These are phyloP conservation scores for Myopa testacea DNA, from an alignment of 2,888 invertebrate genomes.

Conservation along the genomic window DNA sequence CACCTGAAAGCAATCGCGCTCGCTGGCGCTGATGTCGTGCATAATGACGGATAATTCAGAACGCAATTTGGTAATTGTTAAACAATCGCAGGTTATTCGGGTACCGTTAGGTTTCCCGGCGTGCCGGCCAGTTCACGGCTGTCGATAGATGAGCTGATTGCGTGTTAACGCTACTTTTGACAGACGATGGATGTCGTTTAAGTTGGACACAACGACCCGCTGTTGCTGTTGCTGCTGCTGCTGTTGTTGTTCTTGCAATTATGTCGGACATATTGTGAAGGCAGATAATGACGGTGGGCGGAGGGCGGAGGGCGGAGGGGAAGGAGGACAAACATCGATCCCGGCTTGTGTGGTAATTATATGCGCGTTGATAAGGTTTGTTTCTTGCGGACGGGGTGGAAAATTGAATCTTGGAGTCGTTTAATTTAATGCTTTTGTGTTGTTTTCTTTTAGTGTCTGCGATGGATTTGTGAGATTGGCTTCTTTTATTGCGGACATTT, in stretches of 20 bases:
- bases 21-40: not conserved
- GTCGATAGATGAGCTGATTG: conserved; percentile 37
- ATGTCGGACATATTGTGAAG: conserved; percentile 28
- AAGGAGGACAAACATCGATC: too few relatives aligned
- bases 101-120: conserved; percentile 14
- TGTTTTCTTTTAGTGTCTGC: not conserved
- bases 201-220: conserved; percentile 41
- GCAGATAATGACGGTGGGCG: not conserved
- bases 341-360: conserved; percentile 27
- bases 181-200: conserved; percentile 32
- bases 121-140: conserved; percentile 11
- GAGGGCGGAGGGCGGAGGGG: not conserved
- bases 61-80: conserved; percentile 37
- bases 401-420: conserved; percentile 33
- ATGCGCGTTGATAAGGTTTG: conserved; percentile 5
- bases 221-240: conserved; percentile 31
- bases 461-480: conserved; percentile 33
- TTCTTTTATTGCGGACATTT: conserved; percentile 9
- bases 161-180: conserved; percentile 18
- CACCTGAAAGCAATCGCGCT: conserved; percentile 35
- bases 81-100: conserved; percentile 39
- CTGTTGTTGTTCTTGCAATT: conserved; percentile 36
- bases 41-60: conserved; percentile 38
- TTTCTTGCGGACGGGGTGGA: not conserved
- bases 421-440: conserved; percentile 32